phyloP scores from a whole-genome alignment of 1,140 invertebrate genomes.

The Nixonia krombeini region DNA sequence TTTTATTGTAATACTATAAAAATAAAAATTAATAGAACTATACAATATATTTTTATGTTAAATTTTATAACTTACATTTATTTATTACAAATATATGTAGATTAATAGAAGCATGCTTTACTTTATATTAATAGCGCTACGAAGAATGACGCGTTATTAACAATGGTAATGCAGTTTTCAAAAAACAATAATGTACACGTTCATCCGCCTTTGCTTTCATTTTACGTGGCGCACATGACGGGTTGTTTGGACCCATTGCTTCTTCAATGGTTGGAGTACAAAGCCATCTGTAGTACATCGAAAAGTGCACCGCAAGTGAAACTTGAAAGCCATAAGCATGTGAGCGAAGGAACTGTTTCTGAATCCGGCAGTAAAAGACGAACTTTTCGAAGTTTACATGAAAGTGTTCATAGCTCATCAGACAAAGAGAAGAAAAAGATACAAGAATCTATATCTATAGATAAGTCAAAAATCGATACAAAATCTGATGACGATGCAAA shows the following conservation, averaged over 20 bases:
- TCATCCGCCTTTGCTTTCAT: constrained; percentile 74
- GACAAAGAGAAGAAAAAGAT: constrained; percentile 64
- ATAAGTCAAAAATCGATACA: constrained; percentile 56
- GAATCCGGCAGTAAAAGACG: constrained; percentile 62
- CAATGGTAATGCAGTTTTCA: constrained; percentile 73
- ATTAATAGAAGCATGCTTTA: too few species aligned
- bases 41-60: too few species aligned
- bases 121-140: constrained; percentile 48
- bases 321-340: constrained; percentile 47
- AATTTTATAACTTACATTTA: not conserved
- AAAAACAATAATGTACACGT: constrained; percentile 64
- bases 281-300: constrained; percentile 61
- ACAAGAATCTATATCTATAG: constrained; percentile 47
- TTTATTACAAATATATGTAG: too few species aligned
- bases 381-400: constrained; percentile 65
- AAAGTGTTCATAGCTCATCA: constrained; percentile 68
- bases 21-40: not conserved
- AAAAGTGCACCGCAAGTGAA: constrained; percentile 39
- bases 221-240: constrained; percentile 74
- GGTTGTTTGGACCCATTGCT: constrained; percentile 76
- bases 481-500: constrained; percentile 60
- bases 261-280: constrained; percentile 76
- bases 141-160: constrained; percentile 63
- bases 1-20: constrained; percentile 1
- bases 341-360: constrained; percentile 57